Evolutionary conservation across 2,797 vertebrate genomes (phyloP), one percentile per base, ranked within the genome.

Genomic region (Graptemys geographica): DNA sequence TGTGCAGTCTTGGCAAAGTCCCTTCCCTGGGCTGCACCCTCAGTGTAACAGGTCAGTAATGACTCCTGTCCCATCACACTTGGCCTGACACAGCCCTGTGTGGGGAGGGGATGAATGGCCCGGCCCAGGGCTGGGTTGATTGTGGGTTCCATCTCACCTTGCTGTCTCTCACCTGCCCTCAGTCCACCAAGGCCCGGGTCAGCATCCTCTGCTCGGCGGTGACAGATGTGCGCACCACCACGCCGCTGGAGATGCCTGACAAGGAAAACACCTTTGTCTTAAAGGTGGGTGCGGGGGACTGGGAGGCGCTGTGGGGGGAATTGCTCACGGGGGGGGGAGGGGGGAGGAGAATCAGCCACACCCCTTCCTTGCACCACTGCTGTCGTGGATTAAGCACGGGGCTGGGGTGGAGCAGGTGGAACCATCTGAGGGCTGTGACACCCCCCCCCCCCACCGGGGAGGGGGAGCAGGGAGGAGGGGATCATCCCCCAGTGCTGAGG

Each of bases 241-340:
- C 99, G 2, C 98, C 99, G 21, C 97, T 99, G 96, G 99, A 99
- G 97, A 99, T 99, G 96, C 99, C 99, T 0, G 99, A 99, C 97
- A 99, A 99, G 94, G 99, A 99, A 97, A 99, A 99, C 98, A 99
- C 99, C 3, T 99, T 99, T 79, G 98, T 99, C 82, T 98, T 99
- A 86, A 99, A 99, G 99, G 99, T 99, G 95, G 80, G 96, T 57
- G 11, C 53, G 57, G 44, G 28, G 28, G 57, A 28, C 27, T 57
- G 56, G 25, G 56, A 57, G 25, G 27, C 27, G 27, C 27, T 28
- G 41, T 3, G 8, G 47, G 41, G 59, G 5, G 3, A 13, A 33
- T 62, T 33, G 28, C 12, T 59, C 28, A 59, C 11, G 12, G 15
- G 12, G 23, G 25, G 8, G 31, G 44, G n/a, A n/a, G n/a, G 33